Conservation (phyloP, 2,888 invertebrate species). For the Drosophila niveifrons region DNA sequence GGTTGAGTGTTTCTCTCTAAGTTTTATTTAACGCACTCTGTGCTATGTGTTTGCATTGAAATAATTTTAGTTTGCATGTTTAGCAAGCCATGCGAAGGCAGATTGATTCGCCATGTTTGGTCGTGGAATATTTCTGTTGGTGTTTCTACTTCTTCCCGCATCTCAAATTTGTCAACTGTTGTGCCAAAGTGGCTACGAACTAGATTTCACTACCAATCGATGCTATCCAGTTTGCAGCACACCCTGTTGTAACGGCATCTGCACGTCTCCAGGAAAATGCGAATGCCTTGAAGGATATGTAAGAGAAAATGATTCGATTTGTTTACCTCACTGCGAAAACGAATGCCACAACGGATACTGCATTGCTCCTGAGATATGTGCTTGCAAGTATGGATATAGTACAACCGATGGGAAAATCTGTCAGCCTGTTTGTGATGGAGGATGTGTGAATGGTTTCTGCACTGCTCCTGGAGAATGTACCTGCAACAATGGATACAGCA, state of each 20-base stretch:
- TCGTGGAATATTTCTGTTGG: slow-evolving; percentile 85
- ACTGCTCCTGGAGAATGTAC: slow-evolving; percentile 1
- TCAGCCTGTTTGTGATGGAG: background rate
- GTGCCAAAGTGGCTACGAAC: slow-evolving; percentile 46
- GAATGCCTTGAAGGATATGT: slow-evolving; percentile 88
- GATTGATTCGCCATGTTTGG: slow-evolving; percentile 34
- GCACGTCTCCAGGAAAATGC: slow-evolving; percentile 89
- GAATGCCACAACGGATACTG: slow-evolving; percentile 22
- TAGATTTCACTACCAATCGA: slow-evolving; percentile 22
- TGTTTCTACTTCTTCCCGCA: slow-evolving; percentile 86
- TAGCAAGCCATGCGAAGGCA: slow-evolving; percentile 13
- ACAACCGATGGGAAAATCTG: background rate
- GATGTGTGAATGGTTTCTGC: slow-evolving; percentile 8
- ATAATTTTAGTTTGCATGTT: slow-evolving; percentile 40
- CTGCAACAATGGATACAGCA: background rate
- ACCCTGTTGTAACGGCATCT: slow-evolving; percentile 84
- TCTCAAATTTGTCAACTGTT: slow-evolving; percentile 76
- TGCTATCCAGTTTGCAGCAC: slow-evolving; percentile 57
- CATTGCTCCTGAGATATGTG: slow-evolving; percentile 3
- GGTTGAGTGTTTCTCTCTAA: no score
- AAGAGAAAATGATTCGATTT: slow-evolving; percentile 2
- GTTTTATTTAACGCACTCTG: background rate
- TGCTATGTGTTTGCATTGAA: slow-evolving; percentile 3
- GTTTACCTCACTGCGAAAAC: slow-evolving; percentile 78
- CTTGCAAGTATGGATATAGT: background rate